Conservation (phyloP, 2,797 vertebrate species). For the Synanceia verrucosa region DNA sequence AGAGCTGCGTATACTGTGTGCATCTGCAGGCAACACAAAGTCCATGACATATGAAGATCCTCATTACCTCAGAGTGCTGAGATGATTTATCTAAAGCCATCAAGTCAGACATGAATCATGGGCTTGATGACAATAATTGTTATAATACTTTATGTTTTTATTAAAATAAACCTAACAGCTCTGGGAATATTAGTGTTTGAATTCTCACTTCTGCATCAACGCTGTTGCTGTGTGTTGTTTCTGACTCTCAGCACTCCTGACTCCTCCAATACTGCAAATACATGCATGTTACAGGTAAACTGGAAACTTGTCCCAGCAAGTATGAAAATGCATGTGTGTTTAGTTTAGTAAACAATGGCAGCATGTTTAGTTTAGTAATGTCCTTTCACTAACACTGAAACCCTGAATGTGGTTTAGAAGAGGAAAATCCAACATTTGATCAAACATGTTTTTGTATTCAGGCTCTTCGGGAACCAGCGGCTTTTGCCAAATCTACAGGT, state of each 20-base stretch:
- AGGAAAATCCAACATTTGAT: conserved; percentile 1
- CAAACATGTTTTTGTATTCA: conserved; percentile 51
- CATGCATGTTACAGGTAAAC: not conserved
- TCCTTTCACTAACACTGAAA: not conserved
- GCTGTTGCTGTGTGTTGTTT: not conserved
- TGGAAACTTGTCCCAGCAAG: not conserved
- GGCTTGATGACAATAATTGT: too few relatives aligned
- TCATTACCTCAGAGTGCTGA: not conserved
- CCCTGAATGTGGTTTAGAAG: not conserved
- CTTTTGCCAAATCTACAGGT: conserved; percentile 88
- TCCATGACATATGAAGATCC: conserved; percentile 28
- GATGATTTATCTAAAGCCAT: conserved; percentile 1
- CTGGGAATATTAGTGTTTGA: not conserved
- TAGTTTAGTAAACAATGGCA: not conserved
- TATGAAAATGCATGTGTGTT: not conserved
- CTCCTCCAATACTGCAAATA: not conserved
- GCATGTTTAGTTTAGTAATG: not conserved
- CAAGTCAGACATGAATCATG: too few relatives aligned
- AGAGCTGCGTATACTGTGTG: conserved; percentile 27
- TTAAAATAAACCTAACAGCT: not conserved
- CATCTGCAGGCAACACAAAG: conserved; percentile 56
- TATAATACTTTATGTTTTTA: not conserved
- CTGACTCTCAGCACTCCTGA: not conserved
- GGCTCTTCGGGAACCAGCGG: conserved; percentile 90
- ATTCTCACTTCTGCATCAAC: not conserved